A percentile compares a stretch with the other conserved stretches of the same genome.
Conservation (phyloP, 1,140 invertebrate genomes). For the Oscheius sp. region DNA sequence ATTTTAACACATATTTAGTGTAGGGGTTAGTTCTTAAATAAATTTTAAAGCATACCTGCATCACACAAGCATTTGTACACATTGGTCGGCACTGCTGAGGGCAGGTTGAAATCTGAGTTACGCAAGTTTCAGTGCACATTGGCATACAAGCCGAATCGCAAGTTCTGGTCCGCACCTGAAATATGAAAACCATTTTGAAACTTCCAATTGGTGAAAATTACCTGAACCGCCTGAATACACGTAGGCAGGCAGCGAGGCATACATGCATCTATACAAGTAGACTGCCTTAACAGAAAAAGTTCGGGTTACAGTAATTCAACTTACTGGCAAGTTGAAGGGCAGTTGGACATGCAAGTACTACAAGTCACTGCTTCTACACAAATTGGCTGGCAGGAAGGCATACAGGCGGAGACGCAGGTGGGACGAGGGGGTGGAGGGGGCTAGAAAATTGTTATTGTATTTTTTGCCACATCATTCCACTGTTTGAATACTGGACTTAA, state of each 20-base stretch:
- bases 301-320: background rate
- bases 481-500: too few relatives aligned
- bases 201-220: too few relatives aligned
- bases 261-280: background rate
- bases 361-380: conserved; percentile 7
- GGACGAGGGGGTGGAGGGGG: background rate
- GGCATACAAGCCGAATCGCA: conserved; percentile 12
- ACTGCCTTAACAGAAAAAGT: background rate
- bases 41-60: too few relatives aligned
- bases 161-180: background rate
- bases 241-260: background rate
- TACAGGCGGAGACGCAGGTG: conserved; percentile 2
- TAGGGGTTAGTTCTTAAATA: too few relatives aligned
- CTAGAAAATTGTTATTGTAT: too few relatives aligned
- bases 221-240: background rate
- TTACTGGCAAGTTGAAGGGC: conserved; percentile 9
- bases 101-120: background rate
- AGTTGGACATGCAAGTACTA: conserved; percentile 6
- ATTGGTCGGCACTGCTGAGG: too few relatives aligned
- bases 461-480: too few relatives aligned
- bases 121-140: background rate
- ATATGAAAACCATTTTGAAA: background rate
- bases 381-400: background rate
- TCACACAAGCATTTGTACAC: too few relatives aligned
- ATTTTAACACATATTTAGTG: too few relatives aligned